These are phyloP conservation scores for Phallusia fumigata DNA, from an alignment of 23 tunicate genomes.

Conservation along the genomic window DNA sequence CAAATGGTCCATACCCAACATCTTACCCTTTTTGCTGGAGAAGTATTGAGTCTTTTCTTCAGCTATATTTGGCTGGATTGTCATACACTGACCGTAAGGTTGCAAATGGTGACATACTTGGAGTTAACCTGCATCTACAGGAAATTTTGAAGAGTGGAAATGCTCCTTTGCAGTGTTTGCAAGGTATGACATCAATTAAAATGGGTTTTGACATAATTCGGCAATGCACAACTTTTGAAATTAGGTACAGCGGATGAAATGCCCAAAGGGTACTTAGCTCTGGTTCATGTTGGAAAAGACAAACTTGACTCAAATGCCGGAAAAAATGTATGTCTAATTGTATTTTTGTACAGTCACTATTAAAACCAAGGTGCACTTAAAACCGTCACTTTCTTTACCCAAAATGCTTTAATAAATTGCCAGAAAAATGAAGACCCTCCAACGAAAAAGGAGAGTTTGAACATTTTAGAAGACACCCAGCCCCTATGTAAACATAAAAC, in stretches of 20 bases:
- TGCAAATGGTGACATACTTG: conserved; percentile 83
- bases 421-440: too few species aligned
- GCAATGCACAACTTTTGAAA: not conserved
- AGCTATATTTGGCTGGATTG: conserved; percentile 69
- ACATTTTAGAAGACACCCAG: too few species aligned
- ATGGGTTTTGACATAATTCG: not conserved
- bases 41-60: conserved; percentile 70
- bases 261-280: conserved; percentile 51
- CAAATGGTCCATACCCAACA: conserved; percentile 61
- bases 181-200: conserved; percentile 29
- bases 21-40: conserved; percentile 66
- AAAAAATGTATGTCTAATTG: conserved; percentile 13
- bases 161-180: conserved; percentile 26
- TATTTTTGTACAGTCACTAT: too few species aligned
- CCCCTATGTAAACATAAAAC: conserved; percentile 47
- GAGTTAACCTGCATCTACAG: conserved; percentile 55
- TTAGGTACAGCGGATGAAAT: conserved; percentile 41
- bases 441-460: too few species aligned
- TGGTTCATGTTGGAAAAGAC: conserved; percentile 49
- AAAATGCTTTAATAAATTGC: not conserved
- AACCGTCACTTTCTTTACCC: not conserved
- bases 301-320: conserved; percentile 35
- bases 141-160: conserved; percentile 73
- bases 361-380: too few species aligned
- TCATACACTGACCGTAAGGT: conserved; percentile 52